A percentile compares a stretch with the other conserved stretches of the same genome.
Conservation (phyloP, 2,113 vertebrate species). For the Pholis gunnellus region DNA sequence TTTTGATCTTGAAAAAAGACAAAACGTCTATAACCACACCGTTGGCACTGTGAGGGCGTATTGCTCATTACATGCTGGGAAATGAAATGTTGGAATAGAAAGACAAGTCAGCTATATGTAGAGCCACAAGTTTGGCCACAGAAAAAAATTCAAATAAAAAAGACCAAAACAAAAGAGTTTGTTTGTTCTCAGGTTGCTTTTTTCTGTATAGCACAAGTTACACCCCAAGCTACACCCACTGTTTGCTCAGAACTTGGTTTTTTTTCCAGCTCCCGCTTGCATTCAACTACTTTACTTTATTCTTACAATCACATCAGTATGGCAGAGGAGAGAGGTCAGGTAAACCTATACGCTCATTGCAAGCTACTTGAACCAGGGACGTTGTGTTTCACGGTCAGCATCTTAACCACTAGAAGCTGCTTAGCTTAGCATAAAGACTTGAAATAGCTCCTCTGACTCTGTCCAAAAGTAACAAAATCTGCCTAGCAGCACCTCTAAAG, state of each 20-base stretch:
- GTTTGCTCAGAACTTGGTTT: background rate
- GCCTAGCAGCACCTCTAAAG: background rate
- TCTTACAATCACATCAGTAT: background rate
- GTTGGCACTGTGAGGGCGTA: background rate
- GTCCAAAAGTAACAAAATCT: background rate
- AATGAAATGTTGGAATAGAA: conserved; percentile 11
- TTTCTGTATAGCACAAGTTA: background rate
- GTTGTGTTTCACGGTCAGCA: background rate
- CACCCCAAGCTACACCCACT: background rate
- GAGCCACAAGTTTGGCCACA: background rate
- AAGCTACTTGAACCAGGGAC: background rate
- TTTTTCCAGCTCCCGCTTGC: background rate
- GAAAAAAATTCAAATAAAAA: background rate
- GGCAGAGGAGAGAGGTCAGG: background rate
- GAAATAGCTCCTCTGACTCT: no score
- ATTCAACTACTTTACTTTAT: background rate
- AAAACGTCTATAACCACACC: background rate
- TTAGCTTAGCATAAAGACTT: background rate
- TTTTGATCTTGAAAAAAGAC: conserved; percentile 16
- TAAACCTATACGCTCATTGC: background rate
- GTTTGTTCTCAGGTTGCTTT: background rate
- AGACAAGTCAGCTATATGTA: background rate
- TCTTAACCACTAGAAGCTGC: background rate
- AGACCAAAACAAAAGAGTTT: background rate
- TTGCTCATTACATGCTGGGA: conserved; percentile 8